Conservation (phyloP, 1,140 invertebrate species). For the Spodoptera litura region DNA sequence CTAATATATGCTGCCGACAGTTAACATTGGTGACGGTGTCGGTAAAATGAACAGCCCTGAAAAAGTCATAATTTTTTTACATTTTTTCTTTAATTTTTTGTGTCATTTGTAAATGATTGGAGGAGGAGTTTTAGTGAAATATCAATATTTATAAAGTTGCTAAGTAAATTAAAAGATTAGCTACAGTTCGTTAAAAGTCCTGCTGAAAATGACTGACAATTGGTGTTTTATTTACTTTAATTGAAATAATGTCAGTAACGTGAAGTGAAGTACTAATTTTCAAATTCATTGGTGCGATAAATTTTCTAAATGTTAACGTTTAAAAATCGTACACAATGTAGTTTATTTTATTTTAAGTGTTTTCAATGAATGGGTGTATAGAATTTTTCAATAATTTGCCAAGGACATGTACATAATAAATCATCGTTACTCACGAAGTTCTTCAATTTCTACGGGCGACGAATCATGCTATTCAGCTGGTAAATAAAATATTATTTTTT, state of each 20-base stretch:
- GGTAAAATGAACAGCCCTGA: constrained; percentile 46
- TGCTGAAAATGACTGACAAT: constrained; percentile 9
- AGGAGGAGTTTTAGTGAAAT: constrained; percentile 15
- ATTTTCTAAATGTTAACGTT: constrained; percentile 51
- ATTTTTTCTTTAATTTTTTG: constrained; percentile 52
- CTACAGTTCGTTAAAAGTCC: neutral
- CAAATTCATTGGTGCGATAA: constrained; percentile 64
- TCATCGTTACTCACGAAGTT: constrained; percentile 76
- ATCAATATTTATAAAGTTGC: constrained; percentile 17
- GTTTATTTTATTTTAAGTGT: constrained; percentile 51
- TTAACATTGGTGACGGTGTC: constrained; percentile 11
- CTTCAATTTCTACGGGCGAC: constrained; percentile 76
- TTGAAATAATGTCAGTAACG: constrained; percentile 29
- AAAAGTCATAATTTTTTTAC: constrained; percentile 56
- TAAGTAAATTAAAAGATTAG: neutral
- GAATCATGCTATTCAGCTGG: constrained; percentile 79
- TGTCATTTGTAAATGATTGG: constrained; percentile 50
- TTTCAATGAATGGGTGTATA: constrained; percentile 74
- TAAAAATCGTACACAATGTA: constrained; percentile 57
- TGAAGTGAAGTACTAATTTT: constrained; percentile 32
- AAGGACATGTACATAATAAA: constrained; percentile 85
- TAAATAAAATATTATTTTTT: constrained; percentile 62
- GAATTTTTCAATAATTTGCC: constrained; percentile 73
- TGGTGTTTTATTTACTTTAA: constrained; percentile 37
- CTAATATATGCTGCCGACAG: neutral